Percentiles rank a stretch among this genome's conserved stretches.
Evolutionary conservation across 2,113 vertebrate species (phyloP).

Genomic region (Eptesicus fuscus): DNA sequence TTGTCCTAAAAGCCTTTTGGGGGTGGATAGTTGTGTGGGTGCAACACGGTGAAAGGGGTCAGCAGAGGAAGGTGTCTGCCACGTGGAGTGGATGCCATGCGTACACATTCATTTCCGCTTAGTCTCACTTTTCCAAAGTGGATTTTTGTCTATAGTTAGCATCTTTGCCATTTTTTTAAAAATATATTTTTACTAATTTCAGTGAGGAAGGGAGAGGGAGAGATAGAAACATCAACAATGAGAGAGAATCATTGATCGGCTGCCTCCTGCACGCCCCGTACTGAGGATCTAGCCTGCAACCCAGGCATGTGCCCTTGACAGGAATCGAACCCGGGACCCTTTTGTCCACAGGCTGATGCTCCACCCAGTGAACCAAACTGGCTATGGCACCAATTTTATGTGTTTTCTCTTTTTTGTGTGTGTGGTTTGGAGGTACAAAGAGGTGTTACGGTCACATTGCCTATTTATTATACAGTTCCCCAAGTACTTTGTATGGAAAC

Average conservation of each 20-base stretch:
- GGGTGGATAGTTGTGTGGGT: background rate
- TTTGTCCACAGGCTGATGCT: too few species aligned
- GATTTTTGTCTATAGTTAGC: background rate
- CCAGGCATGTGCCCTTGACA: too few species aligned
- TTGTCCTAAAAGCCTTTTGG: background rate
- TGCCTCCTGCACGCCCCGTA: too few species aligned
- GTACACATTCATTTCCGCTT: background rate
- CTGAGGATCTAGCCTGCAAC: too few species aligned
- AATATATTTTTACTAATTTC: too few species aligned
- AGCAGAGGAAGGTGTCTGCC: background rate
- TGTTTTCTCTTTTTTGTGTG: background rate
- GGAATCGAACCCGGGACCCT: too few species aligned
- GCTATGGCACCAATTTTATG: background rate
- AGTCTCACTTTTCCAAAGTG: background rate
- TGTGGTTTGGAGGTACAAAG: background rate
- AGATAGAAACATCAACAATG: too few species aligned
- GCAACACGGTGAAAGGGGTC: background rate
- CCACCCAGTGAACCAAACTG: too few species aligned
- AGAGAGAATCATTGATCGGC: too few species aligned
- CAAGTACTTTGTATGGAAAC: conserved; percentile 40
- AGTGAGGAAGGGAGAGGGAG: too few species aligned
- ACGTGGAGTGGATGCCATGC: background rate
- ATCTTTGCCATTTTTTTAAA: background rate
- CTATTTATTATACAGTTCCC: conserved; percentile 42
- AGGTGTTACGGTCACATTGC: background rate